Conservation (phyloP, 1,140 invertebrate species). For the Proctacanthus coquilletti region DNA sequence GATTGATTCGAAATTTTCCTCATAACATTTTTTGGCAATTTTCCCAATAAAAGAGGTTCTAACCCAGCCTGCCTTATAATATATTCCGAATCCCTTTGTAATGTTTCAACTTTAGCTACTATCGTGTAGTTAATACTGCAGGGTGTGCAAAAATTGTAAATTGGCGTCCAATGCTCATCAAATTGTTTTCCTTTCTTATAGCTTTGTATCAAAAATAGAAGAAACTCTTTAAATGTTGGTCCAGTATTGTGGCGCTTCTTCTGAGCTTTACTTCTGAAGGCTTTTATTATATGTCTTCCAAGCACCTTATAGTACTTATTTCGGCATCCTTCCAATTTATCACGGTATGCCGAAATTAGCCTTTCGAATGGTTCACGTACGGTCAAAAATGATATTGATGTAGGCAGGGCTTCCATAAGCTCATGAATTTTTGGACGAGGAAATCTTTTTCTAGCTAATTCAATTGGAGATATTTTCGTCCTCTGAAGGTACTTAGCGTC, state of each 20-base stretch:
- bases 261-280: slow-evolving; percentile 28
- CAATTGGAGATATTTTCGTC: slow-evolving; percentile 38
- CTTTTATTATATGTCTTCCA: slow-evolving; percentile 44
- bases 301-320: slow-evolving; percentile 55
- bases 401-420: slow-evolving; percentile 35
- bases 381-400: slow-evolving; percentile 56
- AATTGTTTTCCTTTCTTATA: slow-evolving; percentile 31
- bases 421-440: slow-evolving; percentile 39
- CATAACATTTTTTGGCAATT: slow-evolving; percentile 33
- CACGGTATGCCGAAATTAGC: slow-evolving; percentile 74
- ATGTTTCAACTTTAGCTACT: slow-evolving; percentile 50
- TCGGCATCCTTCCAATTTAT: slow-evolving; percentile 64
- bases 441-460: slow-evolving; percentile 41
- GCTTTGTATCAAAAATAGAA: slow-evolving; percentile 39
- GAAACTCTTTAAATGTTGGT: slow-evolving; percentile 55
- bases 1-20: slow-evolving; percentile 37
- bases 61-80: slow-evolving; percentile 44
- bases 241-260: slow-evolving; percentile 21
- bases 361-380: slow-evolving; percentile 84
- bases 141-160: slow-evolving; percentile 55
- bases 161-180: slow-evolving; percentile 60
- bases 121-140: slow-evolving; percentile 51
- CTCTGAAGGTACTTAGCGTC: slow-evolving; percentile 39
- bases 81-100: slow-evolving; percentile 48
- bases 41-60: slow-evolving; percentile 35